These are phyloP conservation scores for Dromas ardeola DNA, from an alignment of 2,113 vertebrate genomes.

Conservation along the genomic window DNA sequence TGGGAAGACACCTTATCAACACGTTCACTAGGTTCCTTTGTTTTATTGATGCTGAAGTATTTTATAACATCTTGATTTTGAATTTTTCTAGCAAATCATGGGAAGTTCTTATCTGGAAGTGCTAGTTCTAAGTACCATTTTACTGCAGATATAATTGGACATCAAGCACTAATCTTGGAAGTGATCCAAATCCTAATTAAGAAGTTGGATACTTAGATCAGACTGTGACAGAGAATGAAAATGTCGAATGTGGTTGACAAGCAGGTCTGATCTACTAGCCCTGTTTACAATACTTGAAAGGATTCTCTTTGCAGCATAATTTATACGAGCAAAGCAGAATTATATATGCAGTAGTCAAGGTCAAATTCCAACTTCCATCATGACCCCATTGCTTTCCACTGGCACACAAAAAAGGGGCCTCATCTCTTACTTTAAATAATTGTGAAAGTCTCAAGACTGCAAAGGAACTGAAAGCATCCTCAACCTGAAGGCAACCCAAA, in stretches of 20 bases:
- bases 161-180: slow-evolving; percentile 67
- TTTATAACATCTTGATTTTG: slow-evolving; percentile 17
- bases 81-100: slow-evolving; percentile 23
- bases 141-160: slow-evolving; percentile 64
- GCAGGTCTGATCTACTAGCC: background rate
- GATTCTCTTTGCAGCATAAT: background rate
- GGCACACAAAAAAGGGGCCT: background rate
- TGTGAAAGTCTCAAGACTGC: background rate
- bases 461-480: background rate
- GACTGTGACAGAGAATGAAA: slow-evolving; percentile 48
- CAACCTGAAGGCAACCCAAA: background rate
- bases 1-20: background rate
- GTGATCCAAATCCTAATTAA: slow-evolving; percentile 77
- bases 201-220: slow-evolving; percentile 60
- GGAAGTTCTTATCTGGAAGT: slow-evolving; percentile 53
- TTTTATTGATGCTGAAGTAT: background rate
- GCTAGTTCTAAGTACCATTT: slow-evolving; percentile 67
- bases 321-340: background rate
- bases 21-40: background rate
- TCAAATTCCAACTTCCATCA: background rate
- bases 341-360: background rate
- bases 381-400: background rate
- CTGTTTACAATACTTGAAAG: slow-evolving; percentile 35
- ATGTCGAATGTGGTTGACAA: background rate
- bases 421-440: background rate